A percentile compares a stretch with the other conserved stretches of the same genome.
These are phyloP conservation scores for Agrypnus murinus DNA, from an alignment of 2,888 invertebrate species.

Conservation along the genomic window DNA sequence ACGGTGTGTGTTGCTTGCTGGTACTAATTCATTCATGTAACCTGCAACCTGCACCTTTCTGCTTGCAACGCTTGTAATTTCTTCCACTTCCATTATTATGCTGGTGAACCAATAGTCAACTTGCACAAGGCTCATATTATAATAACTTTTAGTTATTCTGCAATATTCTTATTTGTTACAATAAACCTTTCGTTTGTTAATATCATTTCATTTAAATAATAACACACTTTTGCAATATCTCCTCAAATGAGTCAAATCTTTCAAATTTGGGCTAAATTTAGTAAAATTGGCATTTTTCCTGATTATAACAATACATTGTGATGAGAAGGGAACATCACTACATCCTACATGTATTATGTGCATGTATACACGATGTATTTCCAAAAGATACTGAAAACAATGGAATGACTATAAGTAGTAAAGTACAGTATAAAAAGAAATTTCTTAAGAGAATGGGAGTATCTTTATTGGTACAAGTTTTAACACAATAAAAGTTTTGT, in stretches of 20 bases:
- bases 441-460: constrained; percentile 9
- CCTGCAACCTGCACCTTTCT: constrained; percentile 30
- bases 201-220: too few species aligned
- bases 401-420: background rate
- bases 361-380: background rate
- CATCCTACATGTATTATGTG: too few species aligned
- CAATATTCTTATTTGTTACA: constrained; percentile 3
- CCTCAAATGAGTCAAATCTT: too few species aligned
- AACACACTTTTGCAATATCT: too few species aligned
- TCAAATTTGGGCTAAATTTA: too few species aligned
- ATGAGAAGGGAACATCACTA: too few species aligned
- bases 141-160: constrained; percentile 18
- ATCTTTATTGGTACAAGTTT: constrained; percentile 2
- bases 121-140: constrained; percentile 24
- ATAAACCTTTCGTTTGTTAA: too few species aligned
- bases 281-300: too few species aligned
- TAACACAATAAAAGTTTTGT: constrained; percentile 4
- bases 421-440: background rate
- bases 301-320: too few species aligned
- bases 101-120: constrained; percentile 26
- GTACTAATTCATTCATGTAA: constrained; percentile 37
- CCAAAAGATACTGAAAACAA: background rate
- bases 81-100: constrained; percentile 31
- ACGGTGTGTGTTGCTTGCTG: constrained; percentile 16
- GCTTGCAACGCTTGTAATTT: constrained; percentile 27